phyloP scores from a whole-genome alignment of 2,797 vertebrate genomes.

The Micromesistius poutassou region DNA sequence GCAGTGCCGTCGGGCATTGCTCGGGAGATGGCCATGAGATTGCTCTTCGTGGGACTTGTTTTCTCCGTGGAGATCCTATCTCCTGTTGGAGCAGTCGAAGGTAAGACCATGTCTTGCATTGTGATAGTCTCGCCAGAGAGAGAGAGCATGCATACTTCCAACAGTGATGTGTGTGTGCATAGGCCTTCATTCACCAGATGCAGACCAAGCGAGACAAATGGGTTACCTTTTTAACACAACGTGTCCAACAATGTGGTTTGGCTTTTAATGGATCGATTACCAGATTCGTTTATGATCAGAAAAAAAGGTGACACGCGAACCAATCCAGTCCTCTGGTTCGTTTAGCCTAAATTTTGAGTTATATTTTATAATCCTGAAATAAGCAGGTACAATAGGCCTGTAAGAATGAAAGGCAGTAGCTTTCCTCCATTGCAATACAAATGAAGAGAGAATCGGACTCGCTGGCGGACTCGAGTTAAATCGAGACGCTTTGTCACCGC shows the following conservation, averaged over 20 bases:
- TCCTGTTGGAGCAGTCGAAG: conserved; percentile 64
- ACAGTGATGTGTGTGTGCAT: conserved; percentile 49
- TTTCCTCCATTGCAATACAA: neutral
- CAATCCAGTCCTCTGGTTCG: conserved; percentile 20
- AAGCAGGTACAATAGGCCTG: neutral
- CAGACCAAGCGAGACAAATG: conserved; percentile 27
- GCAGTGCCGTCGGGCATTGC: conserved; percentile 68
- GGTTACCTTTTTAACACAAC: conserved; percentile 9
- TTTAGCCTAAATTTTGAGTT: conserved; percentile 41
- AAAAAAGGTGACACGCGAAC: conserved; percentile 14
- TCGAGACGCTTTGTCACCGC: conserved; percentile 20
- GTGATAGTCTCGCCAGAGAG: conserved; percentile 38
- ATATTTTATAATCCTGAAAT: conserved; percentile 11
- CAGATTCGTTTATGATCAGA: neutral
- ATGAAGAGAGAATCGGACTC: conserved; percentile 7
- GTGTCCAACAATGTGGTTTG: conserved; percentile 9
- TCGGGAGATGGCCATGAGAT: conserved; percentile 73
- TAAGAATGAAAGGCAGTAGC: neutral
- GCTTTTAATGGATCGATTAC: conserved; percentile 32
- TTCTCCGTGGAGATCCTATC: conserved; percentile 64
- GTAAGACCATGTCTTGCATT: conserved; percentile 66
- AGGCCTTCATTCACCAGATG: conserved; percentile 51
- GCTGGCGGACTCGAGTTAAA: neutral
- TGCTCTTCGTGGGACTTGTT: conserved; percentile 72
- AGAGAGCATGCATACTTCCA: conserved; percentile 48